These are phyloP conservation scores for Dexiosoma caninum DNA, from an alignment of 2,888 invertebrate genomes.

Conservation along the genomic window DNA sequence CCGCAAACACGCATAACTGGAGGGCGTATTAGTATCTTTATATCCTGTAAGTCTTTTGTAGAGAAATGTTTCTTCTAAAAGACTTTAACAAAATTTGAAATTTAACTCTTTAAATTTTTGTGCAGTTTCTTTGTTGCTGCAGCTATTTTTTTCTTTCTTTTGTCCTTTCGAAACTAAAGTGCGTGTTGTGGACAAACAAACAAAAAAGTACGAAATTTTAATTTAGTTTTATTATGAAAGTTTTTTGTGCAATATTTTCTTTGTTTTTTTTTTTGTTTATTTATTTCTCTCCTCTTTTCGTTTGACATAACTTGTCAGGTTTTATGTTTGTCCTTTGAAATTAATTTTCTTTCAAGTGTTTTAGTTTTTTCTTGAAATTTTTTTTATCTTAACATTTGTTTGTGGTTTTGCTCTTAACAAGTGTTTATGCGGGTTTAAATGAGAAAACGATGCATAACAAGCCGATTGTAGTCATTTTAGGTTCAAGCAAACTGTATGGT, in stretches of 20 bases:
- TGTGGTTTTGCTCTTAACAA: conserved; percentile 54
- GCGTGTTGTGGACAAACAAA: conserved; percentile 43
- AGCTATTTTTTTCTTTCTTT: not conserved
- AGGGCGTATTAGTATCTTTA: conserved; percentile 44
- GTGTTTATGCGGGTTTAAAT: conserved; percentile 50
- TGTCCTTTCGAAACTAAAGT: conserved; percentile 22
- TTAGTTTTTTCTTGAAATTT: no score
- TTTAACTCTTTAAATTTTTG: conserved; percentile 57
- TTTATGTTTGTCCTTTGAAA: conserved; percentile 49
- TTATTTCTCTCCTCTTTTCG: not conserved
- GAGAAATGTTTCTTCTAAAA: not conserved
- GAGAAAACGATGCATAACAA: not conserved
- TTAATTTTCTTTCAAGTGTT: no score
- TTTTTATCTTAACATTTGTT: conserved; percentile 50
- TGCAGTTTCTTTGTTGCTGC: conserved; percentile 25
- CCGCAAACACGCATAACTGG: conserved; percentile 59
- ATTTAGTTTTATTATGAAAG: conserved; percentile 53
- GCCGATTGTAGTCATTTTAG: not conserved
- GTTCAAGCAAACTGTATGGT: not conserved
- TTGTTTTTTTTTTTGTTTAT: not conserved
- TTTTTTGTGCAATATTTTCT: conserved; percentile 8
- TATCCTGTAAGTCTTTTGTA: conserved; percentile 32
- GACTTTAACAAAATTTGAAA: conserved; percentile 34
- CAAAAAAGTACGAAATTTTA: conserved; percentile 47
- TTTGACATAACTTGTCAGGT: conserved; percentile 40